Percentiles rank a stretch among this genome's conserved stretches.
Evolutionary conservation across 2,888 invertebrate species (phyloP).

Genomic region (Oligia strigilis): DNA sequence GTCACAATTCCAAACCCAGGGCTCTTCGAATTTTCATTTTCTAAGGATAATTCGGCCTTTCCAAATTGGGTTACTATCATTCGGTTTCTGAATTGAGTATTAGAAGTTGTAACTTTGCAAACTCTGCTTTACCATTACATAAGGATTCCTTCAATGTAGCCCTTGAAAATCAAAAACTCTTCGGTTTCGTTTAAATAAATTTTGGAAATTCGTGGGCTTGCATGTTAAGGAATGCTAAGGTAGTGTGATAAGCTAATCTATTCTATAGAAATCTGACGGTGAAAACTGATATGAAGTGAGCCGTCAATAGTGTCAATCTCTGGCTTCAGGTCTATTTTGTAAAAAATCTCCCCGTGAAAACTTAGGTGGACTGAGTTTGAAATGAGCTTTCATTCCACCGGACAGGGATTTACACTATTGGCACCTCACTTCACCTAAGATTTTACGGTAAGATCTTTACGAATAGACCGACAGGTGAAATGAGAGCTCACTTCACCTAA

Average conservation of each 20-base stretch:
- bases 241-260: not conserved
- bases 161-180: no score
- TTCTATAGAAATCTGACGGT: not conserved
- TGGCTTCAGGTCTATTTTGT: not conserved
- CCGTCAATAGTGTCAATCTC: not conserved
- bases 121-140: not conserved
- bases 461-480: not conserved
- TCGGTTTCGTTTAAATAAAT: not conserved
- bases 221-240: no score
- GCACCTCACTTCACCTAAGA: not conserved
- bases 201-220: not conserved
- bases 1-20: not conserved
- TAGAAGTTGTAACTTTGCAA: not conserved
- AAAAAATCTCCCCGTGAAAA: not conserved
- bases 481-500: no score
- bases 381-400: no score
- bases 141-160: not conserved
- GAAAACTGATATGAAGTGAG: not conserved
- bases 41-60: slow-evolving; percentile 7
- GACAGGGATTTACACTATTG: not conserved
- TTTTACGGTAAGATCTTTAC: not conserved
- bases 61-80: not conserved
- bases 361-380: not conserved
- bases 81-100: not conserved
- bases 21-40: slow-evolving; percentile 15